phyloP scores from a whole-genome alignment of 2,113 vertebrate species.

The Oreochromis tanganicae region DNA sequence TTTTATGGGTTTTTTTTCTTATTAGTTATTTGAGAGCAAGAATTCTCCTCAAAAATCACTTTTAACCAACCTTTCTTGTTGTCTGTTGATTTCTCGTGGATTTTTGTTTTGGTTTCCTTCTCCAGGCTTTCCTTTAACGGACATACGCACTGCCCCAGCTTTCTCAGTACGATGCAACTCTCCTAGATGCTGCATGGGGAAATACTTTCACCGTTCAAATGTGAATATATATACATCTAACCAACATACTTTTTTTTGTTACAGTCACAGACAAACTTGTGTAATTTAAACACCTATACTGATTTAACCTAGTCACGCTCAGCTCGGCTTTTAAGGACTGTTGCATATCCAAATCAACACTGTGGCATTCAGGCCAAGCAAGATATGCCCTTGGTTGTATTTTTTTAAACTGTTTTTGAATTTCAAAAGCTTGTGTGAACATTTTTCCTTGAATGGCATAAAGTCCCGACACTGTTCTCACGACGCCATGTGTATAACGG shows the following conservation, averaged over 20 bases:
- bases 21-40: background rate
- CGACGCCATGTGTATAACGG: background rate
- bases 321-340: conserved; percentile 13
- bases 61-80: background rate
- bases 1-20: background rate
- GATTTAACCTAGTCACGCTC: background rate
- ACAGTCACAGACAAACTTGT: background rate
- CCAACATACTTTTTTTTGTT: background rate
- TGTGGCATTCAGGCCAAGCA: conserved; percentile 44
- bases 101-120: background rate
- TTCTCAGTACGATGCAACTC: background rate
- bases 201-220: conserved; percentile 20
- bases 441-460: conserved; percentile 14
- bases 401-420: conserved; percentile 18
- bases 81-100: background rate
- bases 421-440: background rate
- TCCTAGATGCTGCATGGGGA: background rate
- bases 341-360: conserved; percentile 37
- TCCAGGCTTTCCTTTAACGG: background rate
- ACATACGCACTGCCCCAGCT: background rate
- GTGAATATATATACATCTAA: background rate
- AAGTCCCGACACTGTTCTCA: background rate
- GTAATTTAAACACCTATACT: background rate
- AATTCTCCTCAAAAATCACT: background rate
- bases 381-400: conserved; percentile 8